Base-by-base conservation (phyloP, 2,113 vertebrate genomes). In the Corythoichthys haematopterus region DNA sequence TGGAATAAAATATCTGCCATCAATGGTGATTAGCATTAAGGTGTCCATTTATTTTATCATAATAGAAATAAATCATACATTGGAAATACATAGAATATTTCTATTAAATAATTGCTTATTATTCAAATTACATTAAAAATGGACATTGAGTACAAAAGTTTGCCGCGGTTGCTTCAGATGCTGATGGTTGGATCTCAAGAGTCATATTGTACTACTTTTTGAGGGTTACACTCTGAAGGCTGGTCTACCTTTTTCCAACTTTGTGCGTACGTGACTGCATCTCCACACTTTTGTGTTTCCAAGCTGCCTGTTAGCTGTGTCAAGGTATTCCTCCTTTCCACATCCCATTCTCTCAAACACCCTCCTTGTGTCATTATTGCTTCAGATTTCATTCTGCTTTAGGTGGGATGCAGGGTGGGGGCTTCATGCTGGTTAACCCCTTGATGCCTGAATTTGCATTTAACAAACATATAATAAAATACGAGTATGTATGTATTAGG, bases 281-380 rank as follows among this genome's bases (percentile, higher is more conserved):
- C 94, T 97, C 95, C 94, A 96, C 95, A 95, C 95, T 98, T 94
- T 96, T 98, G 94, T 99, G 94, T 95, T 97, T 98, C 92, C 96
- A 98, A 98, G 97, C 97, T 98, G 96, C 96, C 95, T 94, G 91
- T 94, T 96, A 98, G 95, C 95, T 96, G 94, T 97, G 93, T 97
- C 92, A 98, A 98, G 97, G 97, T 98, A 98, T 94, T 94, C 92
- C 91, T 92, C 88, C 88, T 69, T 58, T 72, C 64, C 50, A 37
- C 61, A 37, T 55, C 69, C 58, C 65, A 64, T 64, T 53, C 48
- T 77, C 74, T 43, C 36, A 35, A 10, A 43, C 52, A 16, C 64
- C 60, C 70, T 47, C 57, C 71, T 43, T 56, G 59, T 56, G 59
- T 56, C 64, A 70, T 56, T 67, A 7, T 69, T 57, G 76, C 75